Evolutionary conservation across 2,797 vertebrate genomes (phyloP).

Genomic region (Sarcophilus harrisii): DNA sequence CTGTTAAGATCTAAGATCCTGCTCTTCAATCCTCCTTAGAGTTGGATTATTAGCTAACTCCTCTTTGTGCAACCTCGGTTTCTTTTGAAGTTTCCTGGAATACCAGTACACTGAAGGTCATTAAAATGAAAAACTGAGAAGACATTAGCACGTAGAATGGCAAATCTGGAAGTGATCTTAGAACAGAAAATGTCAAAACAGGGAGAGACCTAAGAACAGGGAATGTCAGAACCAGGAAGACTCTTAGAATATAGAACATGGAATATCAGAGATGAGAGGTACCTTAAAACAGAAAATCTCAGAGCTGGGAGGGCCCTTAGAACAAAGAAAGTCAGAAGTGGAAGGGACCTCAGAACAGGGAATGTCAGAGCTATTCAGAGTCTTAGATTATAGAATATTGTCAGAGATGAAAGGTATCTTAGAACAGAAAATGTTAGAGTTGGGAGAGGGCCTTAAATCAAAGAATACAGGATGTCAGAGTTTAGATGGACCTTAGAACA

Average conservation of each 20-base stretch:
- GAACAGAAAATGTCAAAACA: background rate
- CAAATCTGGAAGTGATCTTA: background rate
- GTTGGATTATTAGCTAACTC: background rate
- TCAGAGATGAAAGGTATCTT: no score
- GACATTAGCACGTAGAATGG: background rate
- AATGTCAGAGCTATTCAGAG: no score
- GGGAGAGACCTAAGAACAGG: background rate
- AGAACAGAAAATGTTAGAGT: background rate
- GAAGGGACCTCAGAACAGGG: no score
- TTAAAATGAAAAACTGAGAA: background rate
- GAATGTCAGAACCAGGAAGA: background rate
- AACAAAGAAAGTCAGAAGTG: no score
- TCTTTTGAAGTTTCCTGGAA: background rate
- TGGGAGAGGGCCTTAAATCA: background rate
- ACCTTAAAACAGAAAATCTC: background rate
- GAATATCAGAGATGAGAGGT: background rate
- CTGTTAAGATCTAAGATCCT: background rate
- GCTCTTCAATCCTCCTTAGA: background rate
- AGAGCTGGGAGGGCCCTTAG: no score
- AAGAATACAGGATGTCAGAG: background rate
- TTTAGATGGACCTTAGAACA: background rate
- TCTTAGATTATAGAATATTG: no score
- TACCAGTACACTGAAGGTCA: background rate
- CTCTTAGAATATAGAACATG: background rate
- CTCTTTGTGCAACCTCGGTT: background rate